phyloP scores from a whole-genome alignment of 1,140 invertebrate genomes.

The Apis mellifera region DNA sequence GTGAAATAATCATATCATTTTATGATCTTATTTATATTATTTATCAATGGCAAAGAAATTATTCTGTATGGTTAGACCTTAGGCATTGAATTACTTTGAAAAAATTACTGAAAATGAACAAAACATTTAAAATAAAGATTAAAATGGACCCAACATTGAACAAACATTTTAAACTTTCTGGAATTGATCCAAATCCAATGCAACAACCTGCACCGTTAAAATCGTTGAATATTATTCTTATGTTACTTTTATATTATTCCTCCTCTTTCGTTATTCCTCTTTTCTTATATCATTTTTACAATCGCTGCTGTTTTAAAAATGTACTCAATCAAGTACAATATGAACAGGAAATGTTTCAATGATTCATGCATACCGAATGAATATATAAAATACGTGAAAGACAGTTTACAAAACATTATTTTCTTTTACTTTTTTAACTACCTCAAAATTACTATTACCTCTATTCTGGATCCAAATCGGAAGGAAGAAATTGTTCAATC shows the following conservation, averaged over 20 bases:
- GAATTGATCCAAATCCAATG: conserved; percentile 82
- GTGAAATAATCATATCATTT: conserved; percentile 78
- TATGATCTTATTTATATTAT: conserved; percentile 77
- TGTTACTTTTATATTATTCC: too few relatives aligned
- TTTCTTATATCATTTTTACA: too few relatives aligned
- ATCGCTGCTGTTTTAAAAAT: too few relatives aligned
- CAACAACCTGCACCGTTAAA: conserved; percentile 84
- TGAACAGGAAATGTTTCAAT: too few relatives aligned
- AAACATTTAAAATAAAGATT: conserved; percentile 83
- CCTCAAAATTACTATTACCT: too few relatives aligned
- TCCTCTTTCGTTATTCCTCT: too few relatives aligned
- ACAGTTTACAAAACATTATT: too few relatives aligned
- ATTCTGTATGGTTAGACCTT: conserved; percentile 87
- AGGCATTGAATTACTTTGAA: conserved; percentile 79
- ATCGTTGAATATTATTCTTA: conserved; percentile 30
- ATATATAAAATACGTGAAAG: too few relatives aligned
- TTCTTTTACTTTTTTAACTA: too few relatives aligned
- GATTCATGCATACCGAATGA: too few relatives aligned
- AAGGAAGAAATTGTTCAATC: too few relatives aligned
- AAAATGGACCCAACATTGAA: conserved; percentile 81
- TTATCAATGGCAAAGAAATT: conserved; percentile 85
- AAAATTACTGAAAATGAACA: conserved; percentile 83
- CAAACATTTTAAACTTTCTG: conserved; percentile 77
- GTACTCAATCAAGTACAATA: not conserved
- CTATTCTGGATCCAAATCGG: too few relatives aligned